A percentile compares a stretch with the other conserved stretches of the same genome.
phyloP scores from a whole-genome alignment of 2,113 vertebrate species.

The Gopherus flavomarginatus region DNA sequence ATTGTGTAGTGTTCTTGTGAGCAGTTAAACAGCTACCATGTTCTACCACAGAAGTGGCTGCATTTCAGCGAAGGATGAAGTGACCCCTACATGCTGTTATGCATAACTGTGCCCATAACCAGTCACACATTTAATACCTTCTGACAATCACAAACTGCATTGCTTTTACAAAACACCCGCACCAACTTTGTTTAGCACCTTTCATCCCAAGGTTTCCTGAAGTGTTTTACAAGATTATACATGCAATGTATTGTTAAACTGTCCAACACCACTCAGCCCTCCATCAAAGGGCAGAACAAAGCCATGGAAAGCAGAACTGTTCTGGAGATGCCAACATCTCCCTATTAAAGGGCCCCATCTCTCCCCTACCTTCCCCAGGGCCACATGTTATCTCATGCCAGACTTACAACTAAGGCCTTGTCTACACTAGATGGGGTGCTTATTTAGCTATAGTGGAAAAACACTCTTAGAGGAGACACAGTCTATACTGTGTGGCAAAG shows the following conservation, averaged over 20 bases:
- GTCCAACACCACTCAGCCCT: neutral
- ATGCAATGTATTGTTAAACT: neutral
- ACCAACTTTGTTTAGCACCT: neutral
- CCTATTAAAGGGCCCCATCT: too few relatives aligned
- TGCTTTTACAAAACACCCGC: neutral
- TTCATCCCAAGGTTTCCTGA: neutral
- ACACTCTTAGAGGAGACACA: neutral
- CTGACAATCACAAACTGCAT: neutral
- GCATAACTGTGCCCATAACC: neutral
- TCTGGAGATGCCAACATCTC: neutral
- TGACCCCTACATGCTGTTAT: neutral
- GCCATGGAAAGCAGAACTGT: neutral
- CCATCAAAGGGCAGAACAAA: neutral
- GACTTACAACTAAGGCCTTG: neutral
- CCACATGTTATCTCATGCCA: neutral
- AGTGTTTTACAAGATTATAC: neutral
- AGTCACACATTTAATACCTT: neutral
- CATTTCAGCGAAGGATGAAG: neutral
- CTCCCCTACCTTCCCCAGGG: accelerated
- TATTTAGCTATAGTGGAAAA: neutral
- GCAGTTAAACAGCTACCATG: neutral
- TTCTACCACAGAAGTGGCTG: neutral
- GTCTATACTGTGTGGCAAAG: neutral
- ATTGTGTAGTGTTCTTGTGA: neutral
- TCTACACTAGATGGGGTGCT: neutral